phyloP scores from a whole-genome alignment of 2,113 vertebrate species.

The Chauna torquata region DNA sequence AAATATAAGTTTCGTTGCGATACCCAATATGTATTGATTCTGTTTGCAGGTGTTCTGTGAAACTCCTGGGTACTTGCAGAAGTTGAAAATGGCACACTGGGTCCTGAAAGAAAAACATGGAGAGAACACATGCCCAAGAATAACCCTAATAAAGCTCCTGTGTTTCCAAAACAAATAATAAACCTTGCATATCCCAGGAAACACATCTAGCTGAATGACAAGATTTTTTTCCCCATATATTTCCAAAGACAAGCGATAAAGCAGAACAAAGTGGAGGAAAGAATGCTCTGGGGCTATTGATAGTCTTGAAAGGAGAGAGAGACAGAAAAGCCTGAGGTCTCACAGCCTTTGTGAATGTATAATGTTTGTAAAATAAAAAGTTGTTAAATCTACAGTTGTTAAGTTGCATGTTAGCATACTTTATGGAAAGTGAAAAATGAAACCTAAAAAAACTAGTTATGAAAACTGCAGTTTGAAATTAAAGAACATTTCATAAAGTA shows the following conservation, averaged over 20 bases:
- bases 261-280: neutral
- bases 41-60: neutral
- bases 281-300: neutral
- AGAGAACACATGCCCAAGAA: slow-evolving; percentile 41
- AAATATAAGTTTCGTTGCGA: neutral
- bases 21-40: neutral
- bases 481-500: neutral
- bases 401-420: neutral
- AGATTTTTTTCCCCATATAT: neutral
- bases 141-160: slow-evolving; percentile 9
- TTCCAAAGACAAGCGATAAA: neutral
- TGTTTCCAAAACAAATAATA: slow-evolving; percentile 70
- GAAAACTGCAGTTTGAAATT: neutral
- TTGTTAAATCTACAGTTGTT: neutral
- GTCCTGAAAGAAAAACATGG: slow-evolving; percentile 20
- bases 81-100: neutral
- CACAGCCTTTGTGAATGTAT: neutral
- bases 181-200: slow-evolving; percentile 64
- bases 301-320: neutral
- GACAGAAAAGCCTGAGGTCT: neutral
- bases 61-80: neutral
- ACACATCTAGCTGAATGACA: slow-evolving; percentile 17
- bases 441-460: neutral
- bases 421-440: neutral
- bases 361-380: neutral